Percentiles rank a stretch among this genome's conserved stretches.
Evolutionary conservation across 2,797 vertebrate species (phyloP).

Genomic region (Lacerta bilineata): DNA sequence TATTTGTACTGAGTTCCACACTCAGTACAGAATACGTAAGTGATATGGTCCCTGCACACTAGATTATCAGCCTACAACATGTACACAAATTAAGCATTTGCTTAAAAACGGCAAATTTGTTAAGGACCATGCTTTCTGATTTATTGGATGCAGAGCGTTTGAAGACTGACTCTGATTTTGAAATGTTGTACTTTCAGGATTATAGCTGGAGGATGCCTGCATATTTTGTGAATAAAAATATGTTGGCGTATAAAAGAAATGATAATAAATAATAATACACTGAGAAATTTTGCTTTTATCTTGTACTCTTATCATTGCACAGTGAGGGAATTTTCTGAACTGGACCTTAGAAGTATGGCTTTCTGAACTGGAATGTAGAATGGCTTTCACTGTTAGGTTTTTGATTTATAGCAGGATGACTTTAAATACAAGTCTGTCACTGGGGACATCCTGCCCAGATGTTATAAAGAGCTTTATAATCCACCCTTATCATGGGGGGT

Average conservation of each 20-base stretch:
- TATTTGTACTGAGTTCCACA: not conserved
- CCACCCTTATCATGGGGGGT: not conserved
- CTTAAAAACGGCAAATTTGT: not conserved
- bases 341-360: not conserved
- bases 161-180: not conserved
- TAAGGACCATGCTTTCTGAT: not conserved
- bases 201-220: not conserved
- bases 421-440: constrained; percentile 51
- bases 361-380: constrained; percentile 10
- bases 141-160: not conserved
- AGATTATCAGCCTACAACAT: not conserved
- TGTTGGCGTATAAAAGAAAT: not conserved
- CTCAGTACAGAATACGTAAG: not conserved
- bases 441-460: constrained; percentile 63
- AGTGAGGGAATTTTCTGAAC: not conserved
- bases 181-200: not conserved
- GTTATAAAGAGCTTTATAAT: constrained; percentile 46
- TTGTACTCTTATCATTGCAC: constrained; percentile 23
- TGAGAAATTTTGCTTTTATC: not conserved
- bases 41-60: not conserved
- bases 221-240: not conserved
- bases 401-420: constrained; percentile 61
- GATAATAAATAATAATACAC: not conserved
- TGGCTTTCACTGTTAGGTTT: constrained; percentile 25
- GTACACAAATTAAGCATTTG: fast-evolving